Evolutionary conservation across 1,140 invertebrate species (phyloP), one percentile per base, ranked within the genome.

Genomic region (Drosophila paulistorum): DNA sequence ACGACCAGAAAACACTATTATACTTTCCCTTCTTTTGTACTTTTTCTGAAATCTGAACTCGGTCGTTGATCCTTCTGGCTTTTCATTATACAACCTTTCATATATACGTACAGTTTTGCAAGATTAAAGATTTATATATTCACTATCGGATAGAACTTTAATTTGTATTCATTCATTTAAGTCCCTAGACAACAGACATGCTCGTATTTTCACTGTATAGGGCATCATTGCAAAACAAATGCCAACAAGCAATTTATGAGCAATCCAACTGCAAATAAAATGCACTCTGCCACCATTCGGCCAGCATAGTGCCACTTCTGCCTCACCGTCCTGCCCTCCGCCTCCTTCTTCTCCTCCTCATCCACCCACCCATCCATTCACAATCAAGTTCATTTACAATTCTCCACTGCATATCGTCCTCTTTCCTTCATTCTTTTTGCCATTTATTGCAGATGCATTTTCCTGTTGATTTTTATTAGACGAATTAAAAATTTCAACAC

Each of bases 391-490:
- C 63, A 71, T 55, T 77, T 76, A 67, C 66, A 55, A 30, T 51
- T 51, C 45, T 51, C 17, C 20, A 17, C 45, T 48, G 1, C 13
- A n/a, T 17, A 1, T 17, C 7, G 7, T 3, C 17, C 45, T 10
- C 45, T 23, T 17, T 17, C 17, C 17, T 17, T 11, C 20, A 23
- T 17, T 51, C 20, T 51, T 2, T 23, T 1, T 10, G 45, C 58
- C 68, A 66, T 76, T 72, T 17, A 35, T 10, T 62, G 65, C 73
- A 63, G 59, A 41, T 73, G 60, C 60, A 68, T 51, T 64, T 14
- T 45, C 71, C 30, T 67, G 23, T 57, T 68, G 63, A 68, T 68
- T 83, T 87, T 89, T 68, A 77, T 77, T 74, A 70, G 57, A 57
- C 41, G 68, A 73, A 86, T 73, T 61, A 82, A 77, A 74, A 65